These are phyloP conservation scores for Arizona elegans DNA, from an alignment of 2,113 vertebrate species.

Conservation along the genomic window DNA sequence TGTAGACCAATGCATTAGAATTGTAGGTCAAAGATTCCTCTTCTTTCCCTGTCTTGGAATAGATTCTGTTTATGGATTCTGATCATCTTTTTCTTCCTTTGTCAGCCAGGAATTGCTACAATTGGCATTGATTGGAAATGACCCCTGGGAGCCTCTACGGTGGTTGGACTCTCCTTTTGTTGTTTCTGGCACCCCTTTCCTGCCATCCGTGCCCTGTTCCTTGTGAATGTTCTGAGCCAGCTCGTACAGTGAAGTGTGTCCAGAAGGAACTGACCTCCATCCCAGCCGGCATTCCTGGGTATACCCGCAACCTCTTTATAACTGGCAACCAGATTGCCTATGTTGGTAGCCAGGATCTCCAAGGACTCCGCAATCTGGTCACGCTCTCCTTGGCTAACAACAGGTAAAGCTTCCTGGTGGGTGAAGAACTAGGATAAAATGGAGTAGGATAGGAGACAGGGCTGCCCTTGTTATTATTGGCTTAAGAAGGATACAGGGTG, in stretches of 20 bases:
- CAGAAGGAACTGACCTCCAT: conserved; percentile 62
- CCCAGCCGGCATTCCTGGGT: conserved; percentile 65
- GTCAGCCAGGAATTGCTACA: background rate
- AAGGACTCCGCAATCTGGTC: conserved; percentile 65
- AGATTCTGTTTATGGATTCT: background rate
- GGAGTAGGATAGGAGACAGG: background rate
- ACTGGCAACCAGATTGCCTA: conserved; percentile 68
- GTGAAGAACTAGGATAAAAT: background rate
- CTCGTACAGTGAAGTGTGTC: conserved; percentile 70
- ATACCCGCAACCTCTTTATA: conserved; percentile 66
- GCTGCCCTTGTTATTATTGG: background rate
- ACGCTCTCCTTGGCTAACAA: conserved; percentile 75
- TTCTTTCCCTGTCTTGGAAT: background rate
- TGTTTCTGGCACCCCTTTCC: conserved; percentile 20
- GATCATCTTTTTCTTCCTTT: background rate
- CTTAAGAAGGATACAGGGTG: background rate
- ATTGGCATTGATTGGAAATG: conserved; percentile 15
- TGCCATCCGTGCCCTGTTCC: conserved; percentile 66
- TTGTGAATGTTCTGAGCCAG: conserved; percentile 71
- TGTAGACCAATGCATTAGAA: background rate
- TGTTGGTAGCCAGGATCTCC: conserved; percentile 65
- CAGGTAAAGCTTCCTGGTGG: conserved; percentile 58
- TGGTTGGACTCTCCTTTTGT: conserved; percentile 24
- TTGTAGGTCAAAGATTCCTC: background rate
- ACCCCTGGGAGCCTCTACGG: background rate